Percentiles rank a stretch among this genome's conserved stretches.
Conservation (phyloP, 64 coral and sea anemone species). For the Pocillopora verrucosa region DNA sequence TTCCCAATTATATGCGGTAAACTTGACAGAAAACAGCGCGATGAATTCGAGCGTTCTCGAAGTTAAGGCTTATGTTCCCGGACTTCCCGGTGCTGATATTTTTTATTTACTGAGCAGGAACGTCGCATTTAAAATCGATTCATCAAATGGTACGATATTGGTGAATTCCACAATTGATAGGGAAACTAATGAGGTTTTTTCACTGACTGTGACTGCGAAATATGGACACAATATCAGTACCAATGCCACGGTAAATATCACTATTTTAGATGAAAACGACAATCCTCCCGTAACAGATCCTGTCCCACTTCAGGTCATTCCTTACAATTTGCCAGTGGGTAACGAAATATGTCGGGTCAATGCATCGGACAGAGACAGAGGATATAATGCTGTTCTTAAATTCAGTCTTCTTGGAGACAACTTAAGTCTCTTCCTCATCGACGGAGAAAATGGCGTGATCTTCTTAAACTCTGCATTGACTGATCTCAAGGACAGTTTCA, state of each 20-base stretch:
- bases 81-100: constrained; percentile 28
- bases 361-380: constrained; percentile 34
- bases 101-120: constrained; percentile 16
- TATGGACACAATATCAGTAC: constrained; percentile 61
- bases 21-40: constrained; percentile 46
- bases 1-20: constrained; percentile 33
- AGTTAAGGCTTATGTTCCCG: constrained; percentile 43
- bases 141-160: constrained; percentile 10
- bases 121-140: constrained; percentile 24
- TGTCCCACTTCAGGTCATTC: constrained; percentile 7
- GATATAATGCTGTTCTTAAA: constrained; percentile 6
- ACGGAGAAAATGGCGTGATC: constrained; percentile 29
- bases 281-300: constrained; percentile 35
- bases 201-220: constrained; percentile 16
- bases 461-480: constrained; percentile 47
- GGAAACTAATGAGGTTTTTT: constrained; percentile 21
- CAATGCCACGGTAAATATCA: constrained; percentile 57
- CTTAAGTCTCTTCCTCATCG: constrained; percentile 22
- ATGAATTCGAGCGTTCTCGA: constrained; percentile 47
- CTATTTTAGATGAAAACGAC: constrained; percentile 55
- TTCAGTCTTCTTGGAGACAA: constrained; percentile 14
- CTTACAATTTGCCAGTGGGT: constrained; percentile 41
- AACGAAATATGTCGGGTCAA: constrained; percentile 33
- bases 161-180: constrained; percentile 23
- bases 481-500: constrained; percentile 10